Conservation (phyloP, 2,888 invertebrate species). For the Eueremaeus valkanovi region DNA sequence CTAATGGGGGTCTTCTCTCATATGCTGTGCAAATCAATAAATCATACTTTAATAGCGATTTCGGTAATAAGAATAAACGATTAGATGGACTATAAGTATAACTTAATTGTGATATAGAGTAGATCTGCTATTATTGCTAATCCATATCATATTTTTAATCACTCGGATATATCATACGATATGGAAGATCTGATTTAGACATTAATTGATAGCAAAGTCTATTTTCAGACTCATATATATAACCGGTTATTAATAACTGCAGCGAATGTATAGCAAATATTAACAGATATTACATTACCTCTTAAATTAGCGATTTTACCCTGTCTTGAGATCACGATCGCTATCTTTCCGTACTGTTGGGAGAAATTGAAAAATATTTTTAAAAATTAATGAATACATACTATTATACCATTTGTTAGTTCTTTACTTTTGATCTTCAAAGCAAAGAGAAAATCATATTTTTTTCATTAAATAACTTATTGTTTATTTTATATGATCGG, state of each 20-base stretch:
- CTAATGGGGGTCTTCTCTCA: too few relatives aligned
- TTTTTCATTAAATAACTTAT: too few relatives aligned
- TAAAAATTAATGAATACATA: too few relatives aligned
- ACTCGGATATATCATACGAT: background rate
- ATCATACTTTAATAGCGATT: background rate
- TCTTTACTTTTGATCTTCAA: too few relatives aligned
- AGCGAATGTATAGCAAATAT: background rate
- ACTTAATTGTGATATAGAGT: background rate
- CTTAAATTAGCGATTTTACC: constrained; percentile 27
- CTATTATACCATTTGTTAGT: too few relatives aligned
- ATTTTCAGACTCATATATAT: background rate
- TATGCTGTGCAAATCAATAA: background rate
- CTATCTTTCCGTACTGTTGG: constrained; percentile 31
- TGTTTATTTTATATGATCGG: too few relatives aligned
- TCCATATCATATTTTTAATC: background rate
- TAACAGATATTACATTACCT: constrained; percentile 21
- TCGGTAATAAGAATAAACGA: background rate
- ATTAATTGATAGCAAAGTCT: background rate
- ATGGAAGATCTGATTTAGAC: background rate
- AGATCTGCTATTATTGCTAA: background rate
- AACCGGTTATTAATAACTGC: too few relatives aligned
- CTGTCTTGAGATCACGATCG: constrained; percentile 34
- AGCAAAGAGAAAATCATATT: too few relatives aligned
- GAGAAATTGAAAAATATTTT: background rate
- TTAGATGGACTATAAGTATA: too few relatives aligned